phyloP scores from a whole-genome alignment of 2,888 invertebrate species.

The Plutella xylostella region DNA sequence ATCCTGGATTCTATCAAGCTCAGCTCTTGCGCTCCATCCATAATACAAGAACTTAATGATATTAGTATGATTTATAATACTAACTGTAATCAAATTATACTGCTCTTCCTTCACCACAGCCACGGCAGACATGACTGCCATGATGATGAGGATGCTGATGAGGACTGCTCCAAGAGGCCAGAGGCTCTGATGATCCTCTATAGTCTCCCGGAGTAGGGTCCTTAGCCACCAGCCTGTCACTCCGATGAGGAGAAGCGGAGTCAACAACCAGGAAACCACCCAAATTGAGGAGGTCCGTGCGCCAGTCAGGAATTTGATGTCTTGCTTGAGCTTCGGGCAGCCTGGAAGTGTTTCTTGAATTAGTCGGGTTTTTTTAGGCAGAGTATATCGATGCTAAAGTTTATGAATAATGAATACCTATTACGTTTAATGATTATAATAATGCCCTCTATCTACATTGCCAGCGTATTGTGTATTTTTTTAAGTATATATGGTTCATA shows the following conservation, averaged over 20 bases:
- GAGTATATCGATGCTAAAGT: too few relatives aligned
- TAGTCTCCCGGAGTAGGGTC: constrained; percentile 32
- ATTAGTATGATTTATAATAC: too few relatives aligned
- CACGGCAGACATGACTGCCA: constrained; percentile 46
- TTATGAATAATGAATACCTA: too few relatives aligned
- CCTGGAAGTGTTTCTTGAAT: too few relatives aligned
- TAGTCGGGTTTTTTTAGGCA: too few relatives aligned
- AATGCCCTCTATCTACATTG: too few relatives aligned
- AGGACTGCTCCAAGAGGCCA: constrained; percentile 51
- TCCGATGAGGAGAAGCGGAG: constrained; percentile 41
- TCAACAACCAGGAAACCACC: constrained; percentile 47
- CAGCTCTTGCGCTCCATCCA: too few relatives aligned
- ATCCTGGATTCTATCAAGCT: too few relatives aligned
- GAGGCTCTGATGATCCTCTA: constrained; percentile 31
- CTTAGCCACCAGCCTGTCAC: constrained; percentile 57
- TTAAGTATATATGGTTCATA: too few relatives aligned
- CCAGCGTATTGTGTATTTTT: too few relatives aligned
- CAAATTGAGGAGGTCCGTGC: constrained; percentile 43
- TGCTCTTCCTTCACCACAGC: constrained; percentile 60
- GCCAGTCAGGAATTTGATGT: constrained; percentile 55
- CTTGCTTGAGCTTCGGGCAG: constrained; percentile 46
- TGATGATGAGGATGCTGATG: constrained; percentile 38
- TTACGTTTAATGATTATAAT: too few relatives aligned
- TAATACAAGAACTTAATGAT: too few relatives aligned
- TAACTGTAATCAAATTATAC: constrained; percentile 51